Evolutionary conservation across 1,140 invertebrate genomes (phyloP), one percentile per base, ranked within the genome.

Genomic region (Argopecten irradians): DNA sequence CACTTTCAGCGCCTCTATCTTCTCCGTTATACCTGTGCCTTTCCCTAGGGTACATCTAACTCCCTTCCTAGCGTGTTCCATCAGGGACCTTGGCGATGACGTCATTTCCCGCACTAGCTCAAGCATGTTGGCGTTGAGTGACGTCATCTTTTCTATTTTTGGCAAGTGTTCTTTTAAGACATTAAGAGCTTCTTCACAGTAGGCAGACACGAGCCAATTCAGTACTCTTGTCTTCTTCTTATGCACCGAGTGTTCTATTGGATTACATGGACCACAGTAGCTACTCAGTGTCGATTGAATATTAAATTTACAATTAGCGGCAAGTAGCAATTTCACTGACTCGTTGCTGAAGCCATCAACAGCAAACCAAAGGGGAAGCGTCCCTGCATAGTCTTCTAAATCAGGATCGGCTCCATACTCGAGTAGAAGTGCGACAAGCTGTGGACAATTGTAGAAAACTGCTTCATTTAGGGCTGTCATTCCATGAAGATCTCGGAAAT

Each of bases 391-490:
- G 89, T 95, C 94, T 84, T 91, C 90, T 9, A 93, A 88, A 86
- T 94, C 91, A 22, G 93, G 92, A 89, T 93, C 89, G 0, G 93
- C 93, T 13, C 92, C 91, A 85, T 92, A 89, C 71, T 93, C 90
- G 9, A 95, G 88, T 16, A 95, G 89, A 1, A 93, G 88, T 11
- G 91, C 89, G 8, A 94, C 91, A 84, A 95, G 85, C 36, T 89
- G 90, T 0, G 91, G 90, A 82, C 92, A 92, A 86, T 93, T 93
- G 83, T 92, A 91, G 85, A 93, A 93, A 0, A 94, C 92, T n/a
- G 93, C 93, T 89, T 94, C 93, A 85, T 93, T 94, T 0, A 94
- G 85, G 13, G 93, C 93, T 0, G 94, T 94, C 92, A 93, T 93
- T 7, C 92, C 92, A 87, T 94, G 93, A 28, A 92, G 86, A n/a